Evolutionary conservation across 2,888 invertebrate species (phyloP).

Genomic region (Papilio elwesi): DNA sequence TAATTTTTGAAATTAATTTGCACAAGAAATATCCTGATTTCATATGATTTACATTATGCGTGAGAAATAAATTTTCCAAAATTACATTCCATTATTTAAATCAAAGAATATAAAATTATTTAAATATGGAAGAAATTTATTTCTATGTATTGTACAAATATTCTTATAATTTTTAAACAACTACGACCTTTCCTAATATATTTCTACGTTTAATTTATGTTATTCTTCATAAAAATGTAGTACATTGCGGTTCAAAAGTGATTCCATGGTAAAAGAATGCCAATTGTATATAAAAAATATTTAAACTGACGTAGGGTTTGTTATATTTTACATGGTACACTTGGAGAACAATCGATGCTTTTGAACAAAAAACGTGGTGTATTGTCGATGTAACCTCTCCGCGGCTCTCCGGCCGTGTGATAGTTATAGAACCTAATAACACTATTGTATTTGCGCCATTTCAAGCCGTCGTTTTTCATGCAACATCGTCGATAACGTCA

Average conservation of each 20-base stretch:
- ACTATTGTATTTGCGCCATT: constrained; percentile 33
- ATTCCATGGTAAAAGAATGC: constrained; percentile 20
- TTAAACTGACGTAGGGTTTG: constrained; percentile 12
- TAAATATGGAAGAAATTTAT: too few relatives aligned
- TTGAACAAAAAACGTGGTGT: constrained; percentile 14
- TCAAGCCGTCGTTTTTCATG: constrained; percentile 27
- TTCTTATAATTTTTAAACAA: too few relatives aligned
- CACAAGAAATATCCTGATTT: too few relatives aligned
- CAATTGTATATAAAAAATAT: constrained; percentile 14
- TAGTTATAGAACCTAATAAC: constrained; percentile 29
- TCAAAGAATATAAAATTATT: too few relatives aligned
- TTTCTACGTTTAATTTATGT: too few relatives aligned
- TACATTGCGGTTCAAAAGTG: constrained; percentile 14
- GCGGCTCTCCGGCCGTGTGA: constrained; percentile 8
- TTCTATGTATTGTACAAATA: too few relatives aligned
- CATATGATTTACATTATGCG: too few relatives aligned
- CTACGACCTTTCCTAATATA: too few relatives aligned
- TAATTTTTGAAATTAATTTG: too few relatives aligned
- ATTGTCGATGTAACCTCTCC: neutral
- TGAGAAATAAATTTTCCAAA: too few relatives aligned
- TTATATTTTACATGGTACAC: constrained; percentile 4
- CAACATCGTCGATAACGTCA: constrained; percentile 33
- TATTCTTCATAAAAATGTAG: neutral
- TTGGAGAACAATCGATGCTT: constrained; percentile 29
- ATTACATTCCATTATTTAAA: too few relatives aligned